Evolutionary conservation across 2,113 vertebrate species (phyloP).

Genomic region (Corythornis cristatus): DNA sequence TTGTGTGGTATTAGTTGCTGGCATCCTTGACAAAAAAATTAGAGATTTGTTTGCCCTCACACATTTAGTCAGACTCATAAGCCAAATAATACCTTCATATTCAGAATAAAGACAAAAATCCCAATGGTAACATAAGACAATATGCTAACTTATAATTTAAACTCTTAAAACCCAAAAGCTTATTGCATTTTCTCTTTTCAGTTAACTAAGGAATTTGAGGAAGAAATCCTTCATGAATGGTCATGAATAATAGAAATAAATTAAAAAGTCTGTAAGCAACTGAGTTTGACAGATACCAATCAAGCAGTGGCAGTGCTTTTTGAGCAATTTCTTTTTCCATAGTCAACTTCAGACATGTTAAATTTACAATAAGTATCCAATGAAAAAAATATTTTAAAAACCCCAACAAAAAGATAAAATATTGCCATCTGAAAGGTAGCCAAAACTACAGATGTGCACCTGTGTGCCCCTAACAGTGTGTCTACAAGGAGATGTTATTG

Average conservation of each 20-base stretch:
- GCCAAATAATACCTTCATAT: background rate
- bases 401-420: background rate
- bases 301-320: background rate
- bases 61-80: background rate
- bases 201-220: background rate
- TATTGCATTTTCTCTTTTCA: background rate
- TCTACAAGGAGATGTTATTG: background rate
- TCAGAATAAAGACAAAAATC: background rate
- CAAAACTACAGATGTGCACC: background rate
- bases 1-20: background rate
- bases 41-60: background rate
- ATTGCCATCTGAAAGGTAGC: background rate
- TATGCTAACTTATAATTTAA: slow-evolving; percentile 23
- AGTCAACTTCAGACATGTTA: background rate
- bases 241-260: slow-evolving; percentile 1
- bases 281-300: background rate
- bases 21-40: background rate
- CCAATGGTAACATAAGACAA: background rate
- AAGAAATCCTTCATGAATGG: slow-evolving; percentile 10
- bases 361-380: background rate
- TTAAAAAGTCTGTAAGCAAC: slow-evolving; percentile 1
- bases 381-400: background rate
- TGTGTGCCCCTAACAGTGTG: background rate
- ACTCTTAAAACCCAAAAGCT: background rate
- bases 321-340: background rate